These are phyloP conservation scores for Neoniphon sammara DNA, from an alignment of 2,797 vertebrate genomes.

Conservation along the genomic window DNA sequence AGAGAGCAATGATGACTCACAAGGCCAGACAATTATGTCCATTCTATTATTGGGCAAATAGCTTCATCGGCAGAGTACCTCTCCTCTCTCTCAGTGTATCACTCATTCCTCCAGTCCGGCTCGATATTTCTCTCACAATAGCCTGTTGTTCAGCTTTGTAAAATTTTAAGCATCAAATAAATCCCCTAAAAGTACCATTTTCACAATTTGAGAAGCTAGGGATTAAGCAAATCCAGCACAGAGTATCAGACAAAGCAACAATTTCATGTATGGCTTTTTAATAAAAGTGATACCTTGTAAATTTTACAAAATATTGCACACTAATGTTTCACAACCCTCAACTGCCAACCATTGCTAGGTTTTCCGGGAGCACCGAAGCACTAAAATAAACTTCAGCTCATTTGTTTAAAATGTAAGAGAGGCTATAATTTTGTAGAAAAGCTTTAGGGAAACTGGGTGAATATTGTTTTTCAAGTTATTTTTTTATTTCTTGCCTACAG, in stretches of 20 bases:
- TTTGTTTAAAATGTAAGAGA: conserved; percentile 13
- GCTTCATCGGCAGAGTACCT: conserved; percentile 49
- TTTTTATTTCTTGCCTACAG: conserved; percentile 24
- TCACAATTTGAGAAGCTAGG: neutral
- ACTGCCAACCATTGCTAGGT: neutral
- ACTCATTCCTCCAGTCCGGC: conserved; percentile 39
- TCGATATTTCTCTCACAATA: conserved; percentile 1
- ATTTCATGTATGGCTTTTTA: neutral
- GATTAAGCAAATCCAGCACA: too few species aligned
- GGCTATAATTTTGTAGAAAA: conserved; percentile 32
- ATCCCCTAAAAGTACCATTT: neutral
- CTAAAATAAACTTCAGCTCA: conserved; percentile 14
- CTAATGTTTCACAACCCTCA: neutral
- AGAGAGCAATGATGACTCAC: conserved; percentile 68
- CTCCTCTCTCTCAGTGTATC: conserved; percentile 26
- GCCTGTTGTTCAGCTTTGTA: neutral
- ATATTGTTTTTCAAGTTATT: conserved; percentile 13
- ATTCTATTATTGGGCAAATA: conserved; percentile 66
- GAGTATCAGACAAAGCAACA: neutral
- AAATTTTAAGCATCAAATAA: neutral
- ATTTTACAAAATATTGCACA: neutral
- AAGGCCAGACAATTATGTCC: conserved; percentile 66
- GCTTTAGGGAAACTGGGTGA: conserved; percentile 5
- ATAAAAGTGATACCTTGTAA: neutral
- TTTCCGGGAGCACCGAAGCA: neutral